A percentile compares a stretch with the other conserved stretches of the same genome.
Evolutionary conservation across 2,888 invertebrate genomes (phyloP).

Genomic region (Tachystola acroxantha): DNA sequence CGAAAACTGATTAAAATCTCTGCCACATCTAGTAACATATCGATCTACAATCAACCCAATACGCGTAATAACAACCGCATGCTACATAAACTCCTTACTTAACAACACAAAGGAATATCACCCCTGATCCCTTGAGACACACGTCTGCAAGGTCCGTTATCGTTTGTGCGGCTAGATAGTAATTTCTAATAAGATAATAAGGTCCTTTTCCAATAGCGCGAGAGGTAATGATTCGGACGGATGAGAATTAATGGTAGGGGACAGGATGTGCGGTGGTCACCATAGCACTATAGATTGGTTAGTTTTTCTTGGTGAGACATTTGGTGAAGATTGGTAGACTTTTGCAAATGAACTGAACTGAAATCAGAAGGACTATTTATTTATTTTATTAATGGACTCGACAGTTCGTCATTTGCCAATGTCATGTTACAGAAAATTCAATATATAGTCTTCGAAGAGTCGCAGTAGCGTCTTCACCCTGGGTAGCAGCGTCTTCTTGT

Average conservation of each 20-base stretch:
- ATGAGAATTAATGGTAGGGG: constrained; percentile 31
- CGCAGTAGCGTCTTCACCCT: too few relatives aligned
- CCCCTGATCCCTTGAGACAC: constrained; percentile 18
- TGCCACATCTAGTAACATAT: constrained; percentile 13
- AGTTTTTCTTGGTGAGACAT: too few relatives aligned
- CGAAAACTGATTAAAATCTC: too few relatives aligned
- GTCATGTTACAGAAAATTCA: too few relatives aligned
- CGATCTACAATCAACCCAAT: constrained; percentile 24
- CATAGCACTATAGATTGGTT: too few relatives aligned
- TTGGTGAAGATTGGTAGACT: too few relatives aligned
- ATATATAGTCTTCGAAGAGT: too few relatives aligned
- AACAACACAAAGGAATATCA: constrained; percentile 32
- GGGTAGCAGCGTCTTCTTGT: too few relatives aligned
- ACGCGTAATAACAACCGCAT: constrained; percentile 42
- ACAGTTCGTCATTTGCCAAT: too few relatives aligned
- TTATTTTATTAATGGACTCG: too few relatives aligned
- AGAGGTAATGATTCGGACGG: constrained; percentile 36
- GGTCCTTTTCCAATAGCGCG: constrained; percentile 51
- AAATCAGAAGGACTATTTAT: too few relatives aligned
- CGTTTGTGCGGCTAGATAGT: constrained; percentile 26
- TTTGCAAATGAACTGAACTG: too few relatives aligned
- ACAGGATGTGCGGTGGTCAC: constrained; percentile 6
- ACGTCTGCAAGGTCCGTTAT: constrained; percentile 29
- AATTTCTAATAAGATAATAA: constrained; percentile 63
- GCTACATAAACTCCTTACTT: constrained; percentile 40